Percentiles rank a stretch among this genome's conserved stretches.
Evolutionary conservation across 2,888 invertebrate species (phyloP).

Genomic region (Cryptophagus acutangulus): DNA sequence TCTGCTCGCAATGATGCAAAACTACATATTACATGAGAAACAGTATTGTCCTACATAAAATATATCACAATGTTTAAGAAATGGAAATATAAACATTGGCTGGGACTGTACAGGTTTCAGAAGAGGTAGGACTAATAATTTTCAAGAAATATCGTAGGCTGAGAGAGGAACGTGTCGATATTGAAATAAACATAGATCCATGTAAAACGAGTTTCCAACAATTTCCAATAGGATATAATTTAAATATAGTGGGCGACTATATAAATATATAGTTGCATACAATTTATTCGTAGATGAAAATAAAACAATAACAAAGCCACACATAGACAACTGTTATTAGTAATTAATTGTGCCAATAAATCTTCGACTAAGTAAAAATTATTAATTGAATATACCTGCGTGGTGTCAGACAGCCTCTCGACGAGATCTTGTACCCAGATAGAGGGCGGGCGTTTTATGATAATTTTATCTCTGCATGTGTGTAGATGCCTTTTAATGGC

Average conservation of each 20-base stretch:
- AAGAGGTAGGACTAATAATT: conserved; percentile 12
- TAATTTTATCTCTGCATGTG: too few relatives aligned
- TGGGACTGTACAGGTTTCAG: conserved; percentile 13
- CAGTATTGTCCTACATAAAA: too few relatives aligned
- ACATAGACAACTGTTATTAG: conserved; percentile 17
- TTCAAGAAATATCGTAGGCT: conserved; percentile 12
- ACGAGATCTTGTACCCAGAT: too few relatives aligned
- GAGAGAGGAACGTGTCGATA: conserved; percentile 18
- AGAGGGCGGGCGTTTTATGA: too few relatives aligned
- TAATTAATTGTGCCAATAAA: conserved; percentile 24
- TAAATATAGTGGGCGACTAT: conserved; percentile 13
- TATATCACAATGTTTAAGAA: too few relatives aligned
- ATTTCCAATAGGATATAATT: conserved; percentile 16
- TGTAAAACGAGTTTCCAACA: conserved; percentile 21
- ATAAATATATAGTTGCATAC: too few relatives aligned
- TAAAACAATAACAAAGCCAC: conserved; percentile 15
- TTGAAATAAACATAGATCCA: too few relatives aligned
- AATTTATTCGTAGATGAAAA: background rate
- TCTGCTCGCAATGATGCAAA: too few relatives aligned
- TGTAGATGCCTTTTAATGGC: too few relatives aligned
- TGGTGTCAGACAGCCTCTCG: too few relatives aligned
- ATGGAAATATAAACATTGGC: too few relatives aligned
- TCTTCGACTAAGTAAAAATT: conserved; percentile 9
- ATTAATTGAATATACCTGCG: conserved; percentile 3
- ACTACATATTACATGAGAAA: too few relatives aligned